phyloP scores from a whole-genome alignment of 2,113 vertebrate species.

The Puma concolor region DNA sequence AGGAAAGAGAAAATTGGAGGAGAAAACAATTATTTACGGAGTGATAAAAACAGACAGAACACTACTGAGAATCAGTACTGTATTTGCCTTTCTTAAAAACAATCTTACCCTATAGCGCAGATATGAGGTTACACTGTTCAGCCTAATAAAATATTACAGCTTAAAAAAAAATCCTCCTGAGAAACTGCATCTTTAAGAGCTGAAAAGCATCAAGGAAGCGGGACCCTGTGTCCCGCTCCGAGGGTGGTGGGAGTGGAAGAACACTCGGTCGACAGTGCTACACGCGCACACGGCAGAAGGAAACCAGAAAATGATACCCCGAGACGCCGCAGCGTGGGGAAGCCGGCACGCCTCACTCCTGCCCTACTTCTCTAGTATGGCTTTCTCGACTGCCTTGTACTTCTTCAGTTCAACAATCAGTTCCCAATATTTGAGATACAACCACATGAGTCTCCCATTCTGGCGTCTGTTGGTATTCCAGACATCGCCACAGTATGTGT shows the following conservation, averaged over 20 bases:
- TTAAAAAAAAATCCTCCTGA: not conserved
- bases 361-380: constrained; percentile 83
- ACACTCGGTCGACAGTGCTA: rapidly evolving
- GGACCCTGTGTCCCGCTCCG: not conserved
- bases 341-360: no score
- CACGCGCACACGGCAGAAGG: not conserved
- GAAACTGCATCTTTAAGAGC: not conserved
- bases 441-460: constrained; percentile 97
- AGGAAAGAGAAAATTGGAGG: not conserved
- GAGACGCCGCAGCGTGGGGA: not conserved
- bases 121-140: not conserved
- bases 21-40: not conserved
- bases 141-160: not conserved
- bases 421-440: constrained; percentile 96
- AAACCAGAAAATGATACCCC: no score
- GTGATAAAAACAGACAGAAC: not conserved
- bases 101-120: not conserved
- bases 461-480: constrained; percentile 90
- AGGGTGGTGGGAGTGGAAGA: no score
- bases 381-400: constrained; percentile 89
- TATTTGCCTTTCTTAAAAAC: not conserved
- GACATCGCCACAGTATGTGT: constrained; percentile 92
- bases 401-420: constrained; percentile 90
- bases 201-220: not conserved
- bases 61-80: not conserved